Evolutionary conservation across 2,113 vertebrate genomes (phyloP), one percentile per base, ranked within the genome.

Genomic region (Hemibagrus wyckioides): DNA sequence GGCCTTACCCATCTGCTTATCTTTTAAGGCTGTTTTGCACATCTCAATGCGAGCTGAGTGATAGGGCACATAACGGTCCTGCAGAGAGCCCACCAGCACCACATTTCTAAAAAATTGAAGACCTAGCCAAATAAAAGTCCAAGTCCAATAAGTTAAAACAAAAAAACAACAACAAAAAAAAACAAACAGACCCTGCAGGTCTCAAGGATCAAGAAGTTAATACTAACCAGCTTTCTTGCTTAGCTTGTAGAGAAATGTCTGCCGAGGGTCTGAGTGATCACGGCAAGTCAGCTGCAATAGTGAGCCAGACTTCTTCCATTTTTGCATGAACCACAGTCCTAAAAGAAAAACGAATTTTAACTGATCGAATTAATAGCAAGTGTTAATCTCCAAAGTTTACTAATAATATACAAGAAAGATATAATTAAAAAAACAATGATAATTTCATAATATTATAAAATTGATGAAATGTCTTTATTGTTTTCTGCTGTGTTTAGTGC

Each of bases 311-410:
- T 99, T 99, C 94, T 99, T 99, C 98, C 98, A 99, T 92, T 99
- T 99, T 94, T 99, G 98, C 98, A 99, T 99, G 94, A 99, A 99
- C 98, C 98, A 99, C 85, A 99, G 96, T 80, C 98, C 98, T 99
- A 89, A 77, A 28, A 48, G 48, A 84, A 21, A 82, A 50, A 17
- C 44, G 9, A 57, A 1, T 36, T 21, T 17, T n/a, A 10, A 50
- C 28, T 50, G 44, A 77, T n/a, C 6, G 50, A 48, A 17, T 30
- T 50, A 15, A 30, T 10, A 5, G 1, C 41, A 75, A 75, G 23
- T 2, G 1, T 41, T 69, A 69, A 15, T 17, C 19, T 48, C 5
- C 2, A 7, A 48, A 48, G 2, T 11, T n/a, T n/a, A n/a, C 9
- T 48, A 28, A 23, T 71, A 7, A 44, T 44, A 25, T 75, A 21